phyloP scores from a whole-genome alignment of 2,888 invertebrate species.

The Azorinus chamasolen region DNA sequence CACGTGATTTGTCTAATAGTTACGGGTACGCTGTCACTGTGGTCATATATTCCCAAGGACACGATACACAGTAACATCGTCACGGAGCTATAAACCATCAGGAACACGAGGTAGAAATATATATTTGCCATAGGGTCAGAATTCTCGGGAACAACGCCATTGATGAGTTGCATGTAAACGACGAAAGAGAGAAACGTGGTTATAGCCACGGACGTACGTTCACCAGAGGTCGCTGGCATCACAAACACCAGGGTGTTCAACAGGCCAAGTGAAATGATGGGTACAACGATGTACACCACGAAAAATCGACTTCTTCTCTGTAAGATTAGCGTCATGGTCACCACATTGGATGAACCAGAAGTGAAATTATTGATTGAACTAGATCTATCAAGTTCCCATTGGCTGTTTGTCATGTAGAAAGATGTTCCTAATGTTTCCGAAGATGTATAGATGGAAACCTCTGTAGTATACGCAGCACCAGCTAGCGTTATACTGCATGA shows the following conservation, averaged over 20 bases:
- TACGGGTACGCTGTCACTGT: constrained; percentile 11
- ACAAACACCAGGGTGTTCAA: constrained; percentile 52
- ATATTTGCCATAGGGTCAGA: constrained; percentile 46
- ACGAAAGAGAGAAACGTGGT: constrained; percentile 54
- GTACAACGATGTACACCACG: constrained; percentile 48
- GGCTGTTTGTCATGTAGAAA: constrained; percentile 30
- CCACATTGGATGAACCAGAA: background rate
- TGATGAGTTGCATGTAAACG: constrained; percentile 56
- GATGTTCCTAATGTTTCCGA: too few relatives aligned
- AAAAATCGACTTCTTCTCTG: constrained; percentile 31
- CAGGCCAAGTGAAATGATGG: constrained; percentile 33
- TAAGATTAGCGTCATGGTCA: constrained; percentile 9
- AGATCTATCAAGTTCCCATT: constrained; percentile 18
- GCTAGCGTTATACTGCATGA: constrained; percentile 23
- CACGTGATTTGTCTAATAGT: constrained; percentile 5
- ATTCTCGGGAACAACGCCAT: constrained; percentile 49
- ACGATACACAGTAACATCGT: constrained; percentile 39
- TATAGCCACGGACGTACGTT: constrained; percentile 44
- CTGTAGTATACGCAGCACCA: too few relatives aligned
- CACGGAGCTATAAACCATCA: constrained; percentile 40
- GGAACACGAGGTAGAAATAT: constrained; percentile 44
- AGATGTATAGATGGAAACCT: too few relatives aligned
- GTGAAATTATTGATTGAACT: background rate
- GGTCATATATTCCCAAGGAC: constrained; percentile 42
- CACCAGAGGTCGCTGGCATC: constrained; percentile 54